Evolutionary conservation across 2,797 vertebrate genomes (phyloP).

Genomic region (Acropternis orthonyx): DNA sequence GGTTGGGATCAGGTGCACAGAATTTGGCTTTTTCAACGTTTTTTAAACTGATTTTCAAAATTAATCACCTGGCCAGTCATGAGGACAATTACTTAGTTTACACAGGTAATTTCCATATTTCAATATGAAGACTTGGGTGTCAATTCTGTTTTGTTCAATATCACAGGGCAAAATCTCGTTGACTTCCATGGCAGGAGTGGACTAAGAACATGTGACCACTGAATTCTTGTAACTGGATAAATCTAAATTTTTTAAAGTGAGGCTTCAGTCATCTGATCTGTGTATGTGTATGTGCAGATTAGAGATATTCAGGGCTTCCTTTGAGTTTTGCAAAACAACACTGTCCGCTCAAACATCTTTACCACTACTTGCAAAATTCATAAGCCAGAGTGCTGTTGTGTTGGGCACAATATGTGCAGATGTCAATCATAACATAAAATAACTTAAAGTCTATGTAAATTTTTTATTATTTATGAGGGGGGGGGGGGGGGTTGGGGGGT

Average conservation of each 20-base stretch:
- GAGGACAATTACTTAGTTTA: not conserved
- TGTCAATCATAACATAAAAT: not conserved
- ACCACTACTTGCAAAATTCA: accelerated
- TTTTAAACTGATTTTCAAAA: not conserved
- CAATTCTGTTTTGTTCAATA: not conserved
- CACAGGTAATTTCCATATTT: not conserved
- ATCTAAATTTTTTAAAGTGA: not conserved
- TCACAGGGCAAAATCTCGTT: not conserved
- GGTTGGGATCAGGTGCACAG: not conserved
- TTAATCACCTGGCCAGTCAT: not conserved
- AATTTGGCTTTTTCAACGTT: not conserved
- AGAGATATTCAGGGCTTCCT: not conserved
- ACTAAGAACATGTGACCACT: not conserved
- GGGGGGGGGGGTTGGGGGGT: too few species aligned
- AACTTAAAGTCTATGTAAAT: accelerated
- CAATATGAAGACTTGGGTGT: not conserved
- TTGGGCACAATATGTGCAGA: not conserved
- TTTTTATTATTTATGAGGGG: not conserved
- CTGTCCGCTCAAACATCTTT: not conserved
- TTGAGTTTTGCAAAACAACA: not conserved
- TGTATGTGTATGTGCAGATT: not conserved
- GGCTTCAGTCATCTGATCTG: not conserved
- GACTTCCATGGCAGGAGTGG: not conserved
- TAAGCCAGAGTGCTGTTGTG: not conserved
- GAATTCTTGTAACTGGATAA: not conserved